Conservation (phyloP, 2,113 vertebrate genomes). For the Tragelaphus scriptus region DNA sequence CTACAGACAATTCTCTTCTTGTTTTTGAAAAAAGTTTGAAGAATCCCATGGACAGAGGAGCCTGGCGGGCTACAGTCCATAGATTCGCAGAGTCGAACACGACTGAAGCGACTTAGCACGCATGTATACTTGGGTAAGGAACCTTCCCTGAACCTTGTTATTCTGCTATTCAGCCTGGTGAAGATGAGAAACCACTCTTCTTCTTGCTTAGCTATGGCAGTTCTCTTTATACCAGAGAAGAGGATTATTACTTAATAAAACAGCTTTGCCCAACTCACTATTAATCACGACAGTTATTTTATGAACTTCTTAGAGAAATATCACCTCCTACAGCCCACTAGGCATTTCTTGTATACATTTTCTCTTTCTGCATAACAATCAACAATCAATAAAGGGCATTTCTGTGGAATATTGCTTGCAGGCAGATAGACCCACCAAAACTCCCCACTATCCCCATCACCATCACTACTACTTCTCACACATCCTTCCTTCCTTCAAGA, state of each 20-base stretch:
- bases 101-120: background rate
- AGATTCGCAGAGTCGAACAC: fast-evolving
- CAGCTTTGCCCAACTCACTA: background rate
- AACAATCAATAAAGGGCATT: background rate
- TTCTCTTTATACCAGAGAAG: constrained; percentile 44
- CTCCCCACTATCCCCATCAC: background rate
- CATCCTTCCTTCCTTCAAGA: background rate
- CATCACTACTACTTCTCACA: no score
- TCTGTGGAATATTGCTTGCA: background rate
- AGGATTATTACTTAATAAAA: constrained; percentile 45
- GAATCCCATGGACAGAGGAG: background rate
- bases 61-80: background rate
- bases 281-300: constrained; percentile 56
- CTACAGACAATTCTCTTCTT: constrained; percentile 62
- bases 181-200: background rate
- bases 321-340: background rate
- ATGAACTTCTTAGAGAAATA: constrained; percentile 33
- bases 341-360: background rate
- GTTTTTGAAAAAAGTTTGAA: constrained; percentile 51
- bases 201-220: background rate
- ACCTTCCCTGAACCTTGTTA: constrained; percentile 9
- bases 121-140: background rate
- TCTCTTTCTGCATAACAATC: background rate
- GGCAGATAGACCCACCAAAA: background rate
- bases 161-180: constrained; percentile 1